These are phyloP conservation scores for Misgurnus mizolepis DNA, from an alignment of 2,113 vertebrate genomes.

Conservation along the genomic window DNA sequence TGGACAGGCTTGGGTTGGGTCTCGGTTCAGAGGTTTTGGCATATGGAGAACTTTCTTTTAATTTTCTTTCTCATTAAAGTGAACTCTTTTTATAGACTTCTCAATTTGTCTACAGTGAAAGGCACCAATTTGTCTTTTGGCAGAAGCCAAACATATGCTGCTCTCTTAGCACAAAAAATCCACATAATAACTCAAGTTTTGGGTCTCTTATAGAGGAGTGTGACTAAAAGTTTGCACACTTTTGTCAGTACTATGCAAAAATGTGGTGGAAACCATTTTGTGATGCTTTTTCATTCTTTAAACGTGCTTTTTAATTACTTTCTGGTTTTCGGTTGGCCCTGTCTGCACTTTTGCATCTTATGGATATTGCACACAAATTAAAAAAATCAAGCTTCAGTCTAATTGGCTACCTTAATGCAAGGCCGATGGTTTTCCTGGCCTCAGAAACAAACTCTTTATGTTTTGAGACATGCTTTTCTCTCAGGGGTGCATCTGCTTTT, in stretches of 20 bases:
- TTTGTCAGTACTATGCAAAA: background rate
- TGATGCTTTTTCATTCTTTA: too few relatives aligned
- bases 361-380: too few relatives aligned
- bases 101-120: conserved; percentile 11
- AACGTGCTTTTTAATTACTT: too few relatives aligned
- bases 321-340: too few relatives aligned
- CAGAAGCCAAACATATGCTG: conserved; percentile 23
- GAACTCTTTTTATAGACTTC: background rate
- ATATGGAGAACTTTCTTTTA: background rate
- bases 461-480: too few relatives aligned
- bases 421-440: too few relatives aligned
- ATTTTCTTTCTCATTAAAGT: background rate
- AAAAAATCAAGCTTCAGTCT: too few relatives aligned
- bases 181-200: conserved; percentile 17
- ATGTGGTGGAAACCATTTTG: background rate
- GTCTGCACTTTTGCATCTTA: too few relatives aligned
- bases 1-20: background rate
- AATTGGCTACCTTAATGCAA: too few relatives aligned
- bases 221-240: background rate
- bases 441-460: too few relatives aligned
- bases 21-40: conserved; percentile 2
- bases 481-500: too few relatives aligned
- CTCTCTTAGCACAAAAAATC: conserved; percentile 5
- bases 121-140: conserved; percentile 27
- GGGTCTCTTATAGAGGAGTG: background rate